Base-by-base conservation (phyloP, 2,888 invertebrate species). In the Polyploca ridens region DNA sequence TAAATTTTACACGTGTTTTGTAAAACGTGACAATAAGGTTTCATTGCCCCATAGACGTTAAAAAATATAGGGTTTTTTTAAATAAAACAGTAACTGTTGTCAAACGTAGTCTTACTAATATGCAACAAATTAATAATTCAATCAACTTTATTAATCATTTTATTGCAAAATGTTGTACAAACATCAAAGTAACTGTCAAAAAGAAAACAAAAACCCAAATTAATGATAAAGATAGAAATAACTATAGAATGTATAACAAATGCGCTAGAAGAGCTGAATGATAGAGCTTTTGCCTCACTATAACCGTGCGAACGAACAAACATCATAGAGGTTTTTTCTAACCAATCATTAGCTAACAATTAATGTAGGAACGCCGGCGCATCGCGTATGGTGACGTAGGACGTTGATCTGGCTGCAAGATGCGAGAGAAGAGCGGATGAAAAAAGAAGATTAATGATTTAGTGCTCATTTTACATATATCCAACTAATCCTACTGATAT, bases 341-440 rank as follows among this genome's bases (percentile, higher is more conserved):
- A 62, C 71, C 77, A 77, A 86, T 87, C 87, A 89, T 90, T 88
- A 88, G 82, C 79, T 77, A 81, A 87, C 87, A 90, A 89, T 89
- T 89, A 88, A 85, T 82, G 80, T 76, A 80, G 76, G 73, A 77
- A 73, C 73, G 74, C 75, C 70, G 74, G 77, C 76, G 78, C 78
- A 79, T 75, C 82, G 80, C 79, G 19, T 19, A 79, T 78, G 75
- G 79, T 66, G 75, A 77, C 80, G 78, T 71, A 76, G 82, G 78
- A 77, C 80, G 64, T 81, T 81, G 81, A 78, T 83, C 76, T 75
- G 67, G 65, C 68, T 66, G 57, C 66, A 74, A 79, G 77, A 67
- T 64, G 75, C 68, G 69, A 76, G 78, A 73, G 72, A 16, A 62
- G 16, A 72, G 77, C 82, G 75, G 10, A 38, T 44, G 62, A 63